Percentiles rank a stretch among this genome's conserved stretches.
Evolutionary conservation across 2,113 vertebrate species (phyloP).

Genomic region (Ursus arctos): DNA sequence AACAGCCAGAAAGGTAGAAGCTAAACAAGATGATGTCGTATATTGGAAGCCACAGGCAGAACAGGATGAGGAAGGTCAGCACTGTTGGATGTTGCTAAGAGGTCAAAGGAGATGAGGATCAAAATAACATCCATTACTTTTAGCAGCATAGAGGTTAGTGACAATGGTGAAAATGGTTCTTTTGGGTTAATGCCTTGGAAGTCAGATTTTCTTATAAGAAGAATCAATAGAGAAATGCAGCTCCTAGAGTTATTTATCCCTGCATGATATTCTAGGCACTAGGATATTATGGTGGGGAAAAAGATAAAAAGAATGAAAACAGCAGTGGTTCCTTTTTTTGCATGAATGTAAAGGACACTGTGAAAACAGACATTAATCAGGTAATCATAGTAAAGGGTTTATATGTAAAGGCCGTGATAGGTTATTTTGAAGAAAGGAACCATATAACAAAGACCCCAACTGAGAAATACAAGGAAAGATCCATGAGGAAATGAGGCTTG

Average conservation of each 20-base stretch:
- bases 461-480: background rate
- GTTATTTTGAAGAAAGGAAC: background rate
- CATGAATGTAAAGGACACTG: background rate
- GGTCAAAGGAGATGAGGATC: background rate
- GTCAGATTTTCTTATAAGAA: background rate
- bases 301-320: background rate
- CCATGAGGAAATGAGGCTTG: background rate
- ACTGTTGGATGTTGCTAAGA: background rate
- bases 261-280: background rate
- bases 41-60: background rate
- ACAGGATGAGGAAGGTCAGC: background rate
- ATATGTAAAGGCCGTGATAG: background rate
- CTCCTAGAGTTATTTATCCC: background rate
- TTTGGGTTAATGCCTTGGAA: background rate
- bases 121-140: background rate
- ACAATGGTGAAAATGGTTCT: background rate
- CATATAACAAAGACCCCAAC: background rate
- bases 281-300: background rate
- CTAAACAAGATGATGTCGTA: background rate
- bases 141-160: background rate
- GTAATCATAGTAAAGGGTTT: background rate
- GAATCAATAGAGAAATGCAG: background rate
- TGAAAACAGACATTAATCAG: constrained; percentile 28
- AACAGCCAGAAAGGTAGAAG: background rate
- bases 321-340: background rate